Conservation (phyloP, 2,888 invertebrate species). For the Cacoxenus indagator region DNA sequence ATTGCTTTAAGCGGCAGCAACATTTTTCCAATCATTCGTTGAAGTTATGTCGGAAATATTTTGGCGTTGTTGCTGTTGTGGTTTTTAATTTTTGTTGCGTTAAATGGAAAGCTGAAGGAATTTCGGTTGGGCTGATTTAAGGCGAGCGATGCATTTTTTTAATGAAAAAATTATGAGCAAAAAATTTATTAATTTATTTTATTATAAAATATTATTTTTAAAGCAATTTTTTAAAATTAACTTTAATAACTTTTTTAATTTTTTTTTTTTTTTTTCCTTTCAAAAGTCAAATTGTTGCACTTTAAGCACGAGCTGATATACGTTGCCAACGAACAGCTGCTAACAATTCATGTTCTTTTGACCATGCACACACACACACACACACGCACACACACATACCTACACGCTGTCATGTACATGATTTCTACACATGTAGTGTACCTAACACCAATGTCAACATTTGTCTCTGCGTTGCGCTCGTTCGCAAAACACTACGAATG, state of each 20-base stretch:
- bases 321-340: not conserved
- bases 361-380: not conserved
- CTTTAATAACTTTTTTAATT: too few species aligned
- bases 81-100: not conserved
- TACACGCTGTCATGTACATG: too few species aligned
- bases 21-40: not conserved
- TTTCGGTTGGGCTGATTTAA: too few species aligned
- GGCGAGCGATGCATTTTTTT: too few species aligned
- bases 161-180: too few species aligned
- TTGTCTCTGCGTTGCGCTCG: not conserved
- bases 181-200: too few species aligned
- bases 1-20: not conserved
- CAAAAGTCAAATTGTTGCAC: not conserved
- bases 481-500: not conserved
- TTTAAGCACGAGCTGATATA: not conserved
- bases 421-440: not conserved
- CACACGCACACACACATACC: not conserved
- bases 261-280: not conserved
- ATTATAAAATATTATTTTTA: not conserved
- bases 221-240: too few species aligned
- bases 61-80: not conserved
- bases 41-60: not conserved
- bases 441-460: not conserved
- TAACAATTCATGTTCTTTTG: not conserved
- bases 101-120: not conserved